Evolutionary conservation across 2,888 invertebrate genomes (phyloP).

Genomic region (Dynastes tityus): DNA sequence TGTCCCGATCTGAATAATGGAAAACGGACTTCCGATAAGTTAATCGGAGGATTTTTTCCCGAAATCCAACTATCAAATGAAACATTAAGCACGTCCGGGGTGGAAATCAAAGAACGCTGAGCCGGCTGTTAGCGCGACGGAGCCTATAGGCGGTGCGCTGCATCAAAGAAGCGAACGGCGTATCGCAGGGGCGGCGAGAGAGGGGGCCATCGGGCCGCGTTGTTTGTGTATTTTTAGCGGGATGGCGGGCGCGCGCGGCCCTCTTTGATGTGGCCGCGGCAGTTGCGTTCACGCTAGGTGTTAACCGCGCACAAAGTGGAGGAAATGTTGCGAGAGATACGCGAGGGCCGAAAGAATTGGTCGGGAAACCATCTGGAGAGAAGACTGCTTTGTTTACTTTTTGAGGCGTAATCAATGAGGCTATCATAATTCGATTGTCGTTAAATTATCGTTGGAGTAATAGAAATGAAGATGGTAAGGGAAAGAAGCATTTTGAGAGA

Average conservation of each 20-base stretch:
- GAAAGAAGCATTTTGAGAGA: too few relatives aligned
- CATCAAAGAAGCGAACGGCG: slow-evolving; percentile 55
- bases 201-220: slow-evolving; percentile 59
- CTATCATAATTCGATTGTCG: too few relatives aligned
- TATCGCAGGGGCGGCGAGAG: background rate
- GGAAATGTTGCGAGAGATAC: slow-evolving; percentile 62
- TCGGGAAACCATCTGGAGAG: slow-evolving; percentile 55
- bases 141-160: slow-evolving; percentile 50
- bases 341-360: slow-evolving; percentile 51
- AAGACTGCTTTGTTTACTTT: too few relatives aligned
- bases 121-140: slow-evolving; percentile 42
- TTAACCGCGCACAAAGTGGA: slow-evolving; percentile 68
- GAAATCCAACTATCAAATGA: slow-evolving; percentile 61
- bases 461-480: too few relatives aligned
- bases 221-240: slow-evolving; percentile 68
- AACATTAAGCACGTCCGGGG: slow-evolving; percentile 66
- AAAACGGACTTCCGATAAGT: slow-evolving; percentile 16
- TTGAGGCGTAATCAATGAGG: too few relatives aligned
- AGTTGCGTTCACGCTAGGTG: slow-evolving; percentile 69
- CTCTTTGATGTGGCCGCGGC: slow-evolving; percentile 68
- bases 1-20: too few relatives aligned
- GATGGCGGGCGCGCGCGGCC: slow-evolving; percentile 59
- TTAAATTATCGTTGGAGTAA: too few relatives aligned
- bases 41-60: slow-evolving; percentile 30
- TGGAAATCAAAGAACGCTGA: slow-evolving; percentile 65